Base-by-base conservation (phyloP, 2,113 vertebrate genomes). In the Chitala chitala region DNA sequence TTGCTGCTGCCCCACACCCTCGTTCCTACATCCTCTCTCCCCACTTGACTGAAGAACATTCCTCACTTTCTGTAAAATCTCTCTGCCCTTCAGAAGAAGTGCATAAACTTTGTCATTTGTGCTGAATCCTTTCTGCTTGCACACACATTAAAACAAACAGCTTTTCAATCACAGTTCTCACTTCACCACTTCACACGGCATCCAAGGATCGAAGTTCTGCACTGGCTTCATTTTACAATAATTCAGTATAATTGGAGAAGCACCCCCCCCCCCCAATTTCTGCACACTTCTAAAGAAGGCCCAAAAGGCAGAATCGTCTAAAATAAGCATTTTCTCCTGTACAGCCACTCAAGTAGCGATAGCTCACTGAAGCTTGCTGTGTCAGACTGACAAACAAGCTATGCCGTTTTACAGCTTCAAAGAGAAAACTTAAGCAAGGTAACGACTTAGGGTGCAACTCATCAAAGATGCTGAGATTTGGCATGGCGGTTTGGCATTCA, bases 391-490 rank as follows among this genome's bases (percentile, higher is more conserved):
- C 54, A 61, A 61, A 72, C 70, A 44, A 40, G 54, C 61, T 46
- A 20, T 61, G 53, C 20, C 24, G n/a, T n/a, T n/a, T 24, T 58
- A 46, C n/a, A 72, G 42, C 53, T 72, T 72, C 53, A 72, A 59
- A 72, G 51, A 36, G 51, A 46, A 56, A 56, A 72, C n/a, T 54
- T 51, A 64, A 38, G 26, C 38, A 33, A 71, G 51, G 51, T 48
- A 44, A 40, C 29, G 22, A 44, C 53, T 72, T 59, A 44, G 48
- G 71, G 33, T 40, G 10, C 1, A 5, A 29, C 5, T 36, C 36
- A n/a, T 72, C 40, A 46, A 24, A 72, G 54, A 42, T n/a, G 20
- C 10, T 44, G 33, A n/a, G 48, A 31, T 15, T 42, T 42, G 2
- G 54, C 2, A 22, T 1, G 0, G 36, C 13, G 44, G 20, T 56